Base-by-base conservation (phyloP, 2,113 vertebrate genomes). In the Ceyx melanurus region DNA sequence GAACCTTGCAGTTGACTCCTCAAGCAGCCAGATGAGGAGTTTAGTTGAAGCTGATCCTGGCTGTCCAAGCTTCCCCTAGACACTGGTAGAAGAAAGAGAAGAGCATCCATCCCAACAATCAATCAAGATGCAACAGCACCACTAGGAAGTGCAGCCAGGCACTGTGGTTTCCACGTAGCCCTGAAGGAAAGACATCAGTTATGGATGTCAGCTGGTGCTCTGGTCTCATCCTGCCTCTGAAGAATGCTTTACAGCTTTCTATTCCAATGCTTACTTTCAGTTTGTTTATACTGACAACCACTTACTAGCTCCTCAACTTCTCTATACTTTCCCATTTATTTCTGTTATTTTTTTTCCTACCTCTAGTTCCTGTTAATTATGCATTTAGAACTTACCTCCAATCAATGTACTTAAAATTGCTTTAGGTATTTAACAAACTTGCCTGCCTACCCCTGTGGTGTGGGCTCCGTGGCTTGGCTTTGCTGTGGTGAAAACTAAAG, bases 11-110 rank as follows among this genome's bases (percentile, higher is more conserved):
- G 9, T 16, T 0, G 5, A 42, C 25, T 67, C 14, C 26, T 16
- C 19, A 14, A 0, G 61, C 28, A 83, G 45, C 4, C 3, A 20
- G 31, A 23, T 0, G 0, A 35, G 15, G 29, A 9, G 5, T 31
- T 20, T 57, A 35, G 9, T 15, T 46, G 58, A 75, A 61, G 25
- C 20, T 3, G 0, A 51, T 93, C 46, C 28, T 2, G 3, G 19
- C 10, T 77, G 18, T 13, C 46, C 13, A 61, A 17, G 15, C 6
- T 48, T 51, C 20, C 26, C 18, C 26, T 53, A 22, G 33, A 21
- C 28, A 14, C 15, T 35, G 40, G 10, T 40, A 80, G 45, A 64
- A 75, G 56, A 31, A 5, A 84, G 16, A 1, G 7, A 83, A 80
- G 13, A 6, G 2, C 3, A 1, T 51, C 33, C 19, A 51, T 74